Percentiles rank a stretch among this genome's conserved stretches.
Evolutionary conservation across 2,888 invertebrate species (phyloP).

Genomic region (Neelides folsomi): DNA sequence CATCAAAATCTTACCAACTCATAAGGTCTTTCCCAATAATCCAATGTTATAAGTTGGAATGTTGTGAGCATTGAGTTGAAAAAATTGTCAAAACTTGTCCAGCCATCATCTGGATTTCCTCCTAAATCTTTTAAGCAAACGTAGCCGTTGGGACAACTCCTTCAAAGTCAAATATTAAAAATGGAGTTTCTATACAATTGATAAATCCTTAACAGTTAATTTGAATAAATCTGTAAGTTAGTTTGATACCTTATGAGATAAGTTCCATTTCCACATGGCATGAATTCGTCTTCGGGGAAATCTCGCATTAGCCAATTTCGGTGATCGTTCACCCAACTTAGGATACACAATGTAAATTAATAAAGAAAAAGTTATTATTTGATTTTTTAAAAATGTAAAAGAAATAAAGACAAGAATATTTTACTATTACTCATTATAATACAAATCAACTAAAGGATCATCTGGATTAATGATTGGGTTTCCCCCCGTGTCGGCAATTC

Average conservation of each 20-base stretch:
- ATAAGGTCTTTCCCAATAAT: conserved; percentile 95
- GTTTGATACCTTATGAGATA: too few species aligned
- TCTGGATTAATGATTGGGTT: too few species aligned
- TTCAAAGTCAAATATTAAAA: too few species aligned
- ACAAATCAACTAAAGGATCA: too few species aligned
- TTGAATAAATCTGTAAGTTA: too few species aligned
- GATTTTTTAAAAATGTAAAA: not conserved
- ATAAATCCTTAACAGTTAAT: not conserved
- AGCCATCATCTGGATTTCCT: conserved; percentile 88
- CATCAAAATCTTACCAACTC: conserved; percentile 57
- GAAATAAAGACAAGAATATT: not conserved
- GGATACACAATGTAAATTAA: not conserved
- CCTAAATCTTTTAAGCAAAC: conserved; percentile 72
- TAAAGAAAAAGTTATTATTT: not conserved
- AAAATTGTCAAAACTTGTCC: conserved; percentile 92
- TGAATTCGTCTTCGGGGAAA: too few species aligned
- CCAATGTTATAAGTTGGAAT: conserved; percentile 86
- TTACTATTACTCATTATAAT: too few species aligned
- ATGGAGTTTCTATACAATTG: not conserved
- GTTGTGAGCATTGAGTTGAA: conserved; percentile 94
- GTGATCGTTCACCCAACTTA: too few species aligned
- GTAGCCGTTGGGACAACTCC: conserved; percentile 57
- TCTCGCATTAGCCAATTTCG: too few species aligned
- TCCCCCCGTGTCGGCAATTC: too few species aligned
- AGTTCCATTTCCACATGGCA: too few species aligned